Base-by-base conservation (phyloP, 2,797 vertebrate genomes). In the Zenarchopterus dispar region DNA sequence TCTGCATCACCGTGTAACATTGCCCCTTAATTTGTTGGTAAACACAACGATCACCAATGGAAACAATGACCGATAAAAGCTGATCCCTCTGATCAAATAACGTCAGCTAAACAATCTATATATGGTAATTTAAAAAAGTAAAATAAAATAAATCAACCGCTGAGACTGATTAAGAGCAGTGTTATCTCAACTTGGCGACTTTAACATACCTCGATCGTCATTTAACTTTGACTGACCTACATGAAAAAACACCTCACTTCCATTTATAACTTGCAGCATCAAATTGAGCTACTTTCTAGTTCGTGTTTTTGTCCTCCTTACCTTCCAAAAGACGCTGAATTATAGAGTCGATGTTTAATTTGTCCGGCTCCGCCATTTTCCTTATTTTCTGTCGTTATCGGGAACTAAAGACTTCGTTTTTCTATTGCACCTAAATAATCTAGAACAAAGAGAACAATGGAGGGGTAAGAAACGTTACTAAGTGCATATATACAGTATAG, bases 321-420 rank as follows among this genome's bases (percentile, higher is more conserved):
- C 93, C 93, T 94, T 94, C 93, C 90, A 94, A 64, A 55, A 94
- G 93, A 85, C 93, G 93, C 78, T 94, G 93, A 92, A 95, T 95
- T 90, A 95, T 95, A 71, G 93, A 94, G 91, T 95, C 94, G 87
- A 95, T 94, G 92, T 95, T 95, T 93, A 95, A 90, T 93, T 95
- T 95, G 92, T 95, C 94, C 87, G 93, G 92, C 88, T 95, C 94
- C 92, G 93, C 94, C 94, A 95, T 95, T 94, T 94, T 94, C 92
- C 85, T 80, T 84, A 77, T 88, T 84, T 91, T 88, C 79, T 86
- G 87, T 81, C 87, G 87, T 88, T 87, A 87, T 90, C 89, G 74
- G 78, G 85, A 81, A 84, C 84, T 72, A 76, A 66, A 85, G 88
- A 85, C 80, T 89, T 72, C 78, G 72, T 74, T 78, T 88, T 80